A percentile compares a stretch with the other conserved stretches of the same genome.
phyloP scores from a whole-genome alignment of 2,113 vertebrate species.

The Pollachius pollachius region DNA sequence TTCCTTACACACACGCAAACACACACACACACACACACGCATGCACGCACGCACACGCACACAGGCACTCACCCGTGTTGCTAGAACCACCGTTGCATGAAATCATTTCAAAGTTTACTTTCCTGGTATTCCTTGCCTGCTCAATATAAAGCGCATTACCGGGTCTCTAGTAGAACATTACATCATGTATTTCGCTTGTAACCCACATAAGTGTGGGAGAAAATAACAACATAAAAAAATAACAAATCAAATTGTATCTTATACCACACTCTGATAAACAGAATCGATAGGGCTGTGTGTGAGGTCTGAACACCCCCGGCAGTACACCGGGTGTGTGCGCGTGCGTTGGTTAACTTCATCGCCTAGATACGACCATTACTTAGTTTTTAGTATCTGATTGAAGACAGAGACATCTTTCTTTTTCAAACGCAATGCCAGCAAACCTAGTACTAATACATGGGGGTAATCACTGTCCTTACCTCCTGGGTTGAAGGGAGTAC shows the following conservation, averaged over 20 bases:
- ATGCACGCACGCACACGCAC: not conserved
- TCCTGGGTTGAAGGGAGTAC: too few relatives aligned
- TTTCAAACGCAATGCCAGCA: too few relatives aligned
- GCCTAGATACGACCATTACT: too few relatives aligned
- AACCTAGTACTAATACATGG: too few relatives aligned
- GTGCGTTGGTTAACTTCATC: too few relatives aligned
- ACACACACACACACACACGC: not conserved
- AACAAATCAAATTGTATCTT: not conserved
- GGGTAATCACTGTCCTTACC: too few relatives aligned
- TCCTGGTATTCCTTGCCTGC: not conserved
- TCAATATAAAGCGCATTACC: not conserved
- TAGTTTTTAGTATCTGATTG: too few relatives aligned
- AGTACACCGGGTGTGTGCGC: too few relatives aligned
- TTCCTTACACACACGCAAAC: not conserved
- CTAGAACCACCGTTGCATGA: not conserved
- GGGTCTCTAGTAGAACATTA: not conserved
- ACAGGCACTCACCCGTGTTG: not conserved
- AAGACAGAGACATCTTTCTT: too few relatives aligned
- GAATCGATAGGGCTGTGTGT: not conserved
- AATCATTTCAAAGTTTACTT: not conserved
- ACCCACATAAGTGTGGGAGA: not conserved
- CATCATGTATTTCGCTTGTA: not conserved
- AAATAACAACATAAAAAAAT: not conserved
- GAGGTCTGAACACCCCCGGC: not conserved
- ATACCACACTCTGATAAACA: not conserved